Evolutionary conservation across 2,888 invertebrate genomes (phyloP).

Genomic region (Tricholauxania praeusta): DNA sequence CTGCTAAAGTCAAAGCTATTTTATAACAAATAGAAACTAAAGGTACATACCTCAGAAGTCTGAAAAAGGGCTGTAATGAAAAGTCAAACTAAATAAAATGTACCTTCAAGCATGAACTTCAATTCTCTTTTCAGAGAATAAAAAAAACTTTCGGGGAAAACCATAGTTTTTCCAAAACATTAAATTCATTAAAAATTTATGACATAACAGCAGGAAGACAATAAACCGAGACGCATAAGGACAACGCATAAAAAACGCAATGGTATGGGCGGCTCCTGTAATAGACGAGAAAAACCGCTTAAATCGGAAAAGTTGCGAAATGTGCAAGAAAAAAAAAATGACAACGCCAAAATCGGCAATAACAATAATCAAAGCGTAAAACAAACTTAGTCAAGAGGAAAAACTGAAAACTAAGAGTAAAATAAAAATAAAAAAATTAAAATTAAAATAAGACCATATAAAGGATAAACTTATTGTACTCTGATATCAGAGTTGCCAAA

Average conservation of each 20-base stretch:
- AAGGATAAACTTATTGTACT: neutral
- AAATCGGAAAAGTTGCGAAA: neutral
- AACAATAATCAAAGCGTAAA: constrained; percentile 43
- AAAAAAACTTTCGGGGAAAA: constrained; percentile 25
- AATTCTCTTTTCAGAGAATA: neutral
- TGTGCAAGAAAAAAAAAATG: neutral
- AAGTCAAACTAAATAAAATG: too few species aligned
- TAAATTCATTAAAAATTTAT: constrained; percentile 44
- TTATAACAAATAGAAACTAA: too few species aligned
- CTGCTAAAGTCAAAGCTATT: too few species aligned
- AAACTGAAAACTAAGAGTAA: constrained; percentile 15
- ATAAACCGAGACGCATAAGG: constrained; percentile 28
- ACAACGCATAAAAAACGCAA: constrained; percentile 32
- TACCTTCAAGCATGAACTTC: too few species aligned
- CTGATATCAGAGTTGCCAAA: too few species aligned
- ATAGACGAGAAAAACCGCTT: neutral
- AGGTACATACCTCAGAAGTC: too few species aligned
- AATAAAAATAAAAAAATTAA: neutral
- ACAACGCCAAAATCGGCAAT: constrained; percentile 25
- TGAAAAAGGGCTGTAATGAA: too few species aligned
- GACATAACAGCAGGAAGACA: constrained; percentile 27
- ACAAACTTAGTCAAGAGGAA: constrained; percentile 40
- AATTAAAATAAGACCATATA: neutral
- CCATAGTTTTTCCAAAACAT: constrained; percentile 42
- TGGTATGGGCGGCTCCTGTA: neutral